Conservation (phyloP, 2,797 vertebrate genomes). For the Carduelis carduelis region DNA sequence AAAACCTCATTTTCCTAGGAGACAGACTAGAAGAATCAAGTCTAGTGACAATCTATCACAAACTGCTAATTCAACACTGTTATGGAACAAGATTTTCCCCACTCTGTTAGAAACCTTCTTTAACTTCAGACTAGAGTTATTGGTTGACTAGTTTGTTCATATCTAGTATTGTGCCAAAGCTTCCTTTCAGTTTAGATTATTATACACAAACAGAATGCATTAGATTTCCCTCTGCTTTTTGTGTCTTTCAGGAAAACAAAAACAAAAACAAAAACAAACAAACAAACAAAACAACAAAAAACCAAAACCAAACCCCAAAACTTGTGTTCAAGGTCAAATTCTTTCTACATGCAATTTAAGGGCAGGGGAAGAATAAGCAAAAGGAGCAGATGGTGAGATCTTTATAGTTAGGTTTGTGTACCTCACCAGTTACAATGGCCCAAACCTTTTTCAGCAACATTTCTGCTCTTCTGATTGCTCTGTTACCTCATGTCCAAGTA, state of each 20-base stretch:
- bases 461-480: neutral
- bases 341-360: neutral
- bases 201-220: neutral
- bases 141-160: neutral
- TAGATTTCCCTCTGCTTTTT: neutral
- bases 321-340: neutral
- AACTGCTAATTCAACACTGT: neutral
- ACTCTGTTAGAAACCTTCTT: neutral
- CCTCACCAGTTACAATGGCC: neutral
- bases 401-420: neutral
- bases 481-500: neutral
- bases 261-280: too few species aligned
- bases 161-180: neutral
- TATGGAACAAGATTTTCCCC: neutral
- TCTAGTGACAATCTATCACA: neutral
- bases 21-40: neutral
- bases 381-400: neutral
- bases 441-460: neutral
- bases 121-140: neutral
- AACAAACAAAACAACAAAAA: neutral
- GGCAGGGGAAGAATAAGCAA: neutral
- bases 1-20: neutral
- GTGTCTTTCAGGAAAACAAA: neutral
- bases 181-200: neutral
- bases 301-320: neutral